These are phyloP conservation scores for Zaprionus nigranus DNA, from an alignment of 1,140 invertebrate species.

Conservation along the genomic window DNA sequence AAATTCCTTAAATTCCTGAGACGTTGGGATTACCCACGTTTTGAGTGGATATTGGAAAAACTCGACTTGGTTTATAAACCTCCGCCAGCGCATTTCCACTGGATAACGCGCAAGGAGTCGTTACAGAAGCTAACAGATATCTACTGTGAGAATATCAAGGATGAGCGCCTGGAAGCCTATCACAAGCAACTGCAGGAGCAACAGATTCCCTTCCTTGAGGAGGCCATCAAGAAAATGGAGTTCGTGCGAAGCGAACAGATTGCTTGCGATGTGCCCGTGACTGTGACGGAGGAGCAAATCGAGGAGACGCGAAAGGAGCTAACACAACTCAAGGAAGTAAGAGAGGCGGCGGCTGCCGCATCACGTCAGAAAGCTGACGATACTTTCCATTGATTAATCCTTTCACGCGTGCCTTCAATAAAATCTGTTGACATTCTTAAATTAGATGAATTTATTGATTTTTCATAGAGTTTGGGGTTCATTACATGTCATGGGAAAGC, in stretches of 20 bases:
- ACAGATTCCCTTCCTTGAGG: slow-evolving; percentile 88
- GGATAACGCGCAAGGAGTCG: slow-evolving; percentile 88
- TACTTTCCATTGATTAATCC: slow-evolving; percentile 53
- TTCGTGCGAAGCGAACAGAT: slow-evolving; percentile 90
- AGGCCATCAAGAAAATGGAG: slow-evolving; percentile 87
- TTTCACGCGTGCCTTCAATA: slow-evolving; percentile 43
- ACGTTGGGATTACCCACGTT: slow-evolving; percentile 91
- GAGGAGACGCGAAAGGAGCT: slow-evolving; percentile 86
- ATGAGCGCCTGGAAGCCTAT: slow-evolving; percentile 88
- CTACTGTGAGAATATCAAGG: slow-evolving; percentile 88
- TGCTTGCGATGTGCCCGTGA: slow-evolving; percentile 87
- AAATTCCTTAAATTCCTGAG: slow-evolving; percentile 89
- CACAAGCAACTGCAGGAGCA: slow-evolving; percentile 87
- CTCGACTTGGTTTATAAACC: slow-evolving; percentile 91
- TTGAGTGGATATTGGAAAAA: slow-evolving; percentile 94
- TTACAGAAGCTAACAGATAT: slow-evolving; percentile 87
- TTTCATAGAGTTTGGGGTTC: slow-evolving; percentile 45
- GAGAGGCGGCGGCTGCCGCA: slow-evolving; percentile 48
- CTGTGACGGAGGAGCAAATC: slow-evolving; percentile 88
- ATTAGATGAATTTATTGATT: slow-evolving; percentile 66
- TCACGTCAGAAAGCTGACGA: slow-evolving; percentile 59
- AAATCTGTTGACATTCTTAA: slow-evolving; percentile 60
- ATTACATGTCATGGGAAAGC: slow-evolving; percentile 54
- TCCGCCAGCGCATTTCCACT: slow-evolving; percentile 85
- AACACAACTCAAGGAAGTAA: slow-evolving; percentile 79